Evolutionary conservation across 2,113 vertebrate species (phyloP).

Genomic region (Heloderma charlesbogerti): DNA sequence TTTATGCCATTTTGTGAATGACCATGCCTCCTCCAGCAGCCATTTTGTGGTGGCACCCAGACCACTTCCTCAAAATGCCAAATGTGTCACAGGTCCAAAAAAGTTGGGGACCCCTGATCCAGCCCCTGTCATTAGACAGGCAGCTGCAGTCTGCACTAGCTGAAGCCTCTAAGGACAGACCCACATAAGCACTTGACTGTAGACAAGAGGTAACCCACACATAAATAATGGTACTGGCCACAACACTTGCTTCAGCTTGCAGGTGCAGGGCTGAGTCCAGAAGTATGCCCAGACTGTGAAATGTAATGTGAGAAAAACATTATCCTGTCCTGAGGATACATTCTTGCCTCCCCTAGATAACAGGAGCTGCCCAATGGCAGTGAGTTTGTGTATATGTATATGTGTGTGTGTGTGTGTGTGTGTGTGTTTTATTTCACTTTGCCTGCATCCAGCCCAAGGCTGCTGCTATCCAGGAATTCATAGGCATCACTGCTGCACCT

Average conservation of each 20-base stretch:
- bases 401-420: too few species aligned
- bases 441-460: not conserved
- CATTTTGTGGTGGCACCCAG: too few species aligned
- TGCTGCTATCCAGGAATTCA: not conserved
- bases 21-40: too few species aligned
- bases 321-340: not conserved
- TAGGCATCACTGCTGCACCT: not conserved
- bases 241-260: not conserved
- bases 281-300: too few species aligned
- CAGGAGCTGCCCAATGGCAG: not conserved
- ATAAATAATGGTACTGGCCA: not conserved
- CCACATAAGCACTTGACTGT: not conserved
- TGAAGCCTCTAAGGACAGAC: not conserved
- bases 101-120: slow-evolving; percentile 2
- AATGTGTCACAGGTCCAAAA: too few species aligned
- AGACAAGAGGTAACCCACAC: not conserved
- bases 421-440: not conserved
- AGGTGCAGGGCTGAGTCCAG: not conserved
- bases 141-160: not conserved
- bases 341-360: not conserved
- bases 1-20: too few species aligned
- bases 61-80: too few species aligned
- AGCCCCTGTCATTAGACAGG: not conserved
- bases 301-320: not conserved
- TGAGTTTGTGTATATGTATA: not conserved